Evolutionary conservation across 2,113 vertebrate species (phyloP).

Genomic region (Oncorhynchus nerka): DNA sequence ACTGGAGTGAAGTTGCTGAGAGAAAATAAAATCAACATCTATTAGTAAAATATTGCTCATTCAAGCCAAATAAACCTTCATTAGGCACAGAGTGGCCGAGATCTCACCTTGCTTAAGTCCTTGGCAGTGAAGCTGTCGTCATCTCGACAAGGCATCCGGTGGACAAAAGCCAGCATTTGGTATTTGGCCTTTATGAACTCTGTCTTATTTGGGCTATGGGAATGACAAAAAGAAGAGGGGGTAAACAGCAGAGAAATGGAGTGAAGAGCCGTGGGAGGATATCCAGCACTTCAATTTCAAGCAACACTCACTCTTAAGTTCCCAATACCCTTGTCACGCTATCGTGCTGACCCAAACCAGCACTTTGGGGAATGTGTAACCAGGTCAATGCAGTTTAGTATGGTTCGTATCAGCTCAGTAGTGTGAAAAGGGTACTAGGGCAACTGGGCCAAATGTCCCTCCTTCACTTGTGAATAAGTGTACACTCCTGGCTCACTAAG

Average conservation of each 20-base stretch:
- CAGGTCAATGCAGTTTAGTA: no score
- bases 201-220: constrained; percentile 88
- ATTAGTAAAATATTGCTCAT: neutral
- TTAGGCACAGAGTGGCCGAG: neutral
- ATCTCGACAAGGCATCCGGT: constrained; percentile 92
- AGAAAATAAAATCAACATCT: constrained; percentile 41
- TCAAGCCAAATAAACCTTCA: neutral
- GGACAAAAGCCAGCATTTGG: constrained; percentile 94
- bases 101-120: constrained; percentile 92
- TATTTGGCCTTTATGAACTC: constrained; percentile 98
- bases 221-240: constrained; percentile 25
- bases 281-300: no score
- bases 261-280: no score
- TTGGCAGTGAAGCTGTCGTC: constrained; percentile 91
- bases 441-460: neutral
- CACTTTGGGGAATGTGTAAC: no score
- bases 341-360: no score
- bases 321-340: no score
- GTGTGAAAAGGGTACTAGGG: no score
- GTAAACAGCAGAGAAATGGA: constrained; percentile 4
- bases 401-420: no score
- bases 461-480: neutral
- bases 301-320: no score
- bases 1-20: constrained; percentile 95
- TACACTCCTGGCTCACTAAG: neutral